These are phyloP conservation scores for Sinohyriopsis cumingii DNA, from an alignment of 2,888 invertebrate species.

Conservation along the genomic window DNA sequence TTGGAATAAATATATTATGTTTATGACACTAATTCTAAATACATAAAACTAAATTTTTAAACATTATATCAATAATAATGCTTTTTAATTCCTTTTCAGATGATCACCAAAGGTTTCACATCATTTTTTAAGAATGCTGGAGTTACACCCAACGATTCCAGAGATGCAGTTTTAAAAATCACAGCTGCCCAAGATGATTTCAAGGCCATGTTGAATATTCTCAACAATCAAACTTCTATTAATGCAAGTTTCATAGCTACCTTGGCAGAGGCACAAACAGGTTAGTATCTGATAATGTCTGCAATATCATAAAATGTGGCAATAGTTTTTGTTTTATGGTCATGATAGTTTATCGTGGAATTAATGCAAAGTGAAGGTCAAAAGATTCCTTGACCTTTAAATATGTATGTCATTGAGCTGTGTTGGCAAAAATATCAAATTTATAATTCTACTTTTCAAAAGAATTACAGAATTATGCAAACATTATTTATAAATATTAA, in stretches of 20 bases:
- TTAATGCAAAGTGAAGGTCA: background rate
- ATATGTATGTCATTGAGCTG: background rate
- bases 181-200: background rate
- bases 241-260: background rate
- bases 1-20: too few relatives aligned
- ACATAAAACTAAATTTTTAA: too few relatives aligned
- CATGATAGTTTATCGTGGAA: background rate
- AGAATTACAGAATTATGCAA: too few relatives aligned
- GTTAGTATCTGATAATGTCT: background rate
- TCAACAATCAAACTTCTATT: background rate
- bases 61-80: background rate
- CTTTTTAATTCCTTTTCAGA: background rate
- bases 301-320: background rate
- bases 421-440: background rate
- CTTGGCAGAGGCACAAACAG: slow-evolving; percentile 9
- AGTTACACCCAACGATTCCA: too few relatives aligned
- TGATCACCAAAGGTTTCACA: background rate
- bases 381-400: background rate
- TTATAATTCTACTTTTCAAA: background rate
- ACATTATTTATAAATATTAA: too few relatives aligned
- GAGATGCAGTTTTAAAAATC: background rate
- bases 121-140: too few relatives aligned
- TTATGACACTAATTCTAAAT: too few relatives aligned
- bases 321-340: background rate
- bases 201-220: background rate